Evolutionary conservation across 1,140 invertebrate genomes (phyloP), one percentile per base, ranked within the genome.

Genomic region (Penaeus japonicus): DNA sequence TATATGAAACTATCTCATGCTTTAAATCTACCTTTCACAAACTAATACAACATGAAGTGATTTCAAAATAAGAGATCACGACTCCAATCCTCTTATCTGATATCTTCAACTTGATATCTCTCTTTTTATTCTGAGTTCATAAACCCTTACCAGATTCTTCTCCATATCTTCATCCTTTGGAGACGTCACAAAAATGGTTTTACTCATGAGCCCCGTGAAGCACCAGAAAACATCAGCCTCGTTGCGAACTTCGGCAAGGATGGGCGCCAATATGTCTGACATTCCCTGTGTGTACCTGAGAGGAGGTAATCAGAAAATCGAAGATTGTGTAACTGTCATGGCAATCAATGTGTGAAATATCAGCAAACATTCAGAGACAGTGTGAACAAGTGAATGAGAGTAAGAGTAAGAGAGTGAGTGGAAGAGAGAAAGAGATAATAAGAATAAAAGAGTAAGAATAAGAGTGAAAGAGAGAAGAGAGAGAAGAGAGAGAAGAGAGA

Each of bases 171-270:
- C 95, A 92, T 98, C 97, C 15, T 96, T 97, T 0, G 98, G 97
- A 0, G 97, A 97, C 87, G 96, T 97, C 0, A 98, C 96, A 92
- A 98, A 98, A 93, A 98, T 97, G 92, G 99, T 95, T 94, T 95
- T 95, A 85, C 99, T 95, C 97, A 99, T 99, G 89, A 99, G 97
- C 24, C 97, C 98, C 84, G 97, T 97, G 93, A 99, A 99, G 93
- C 98, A 99, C 99, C 99, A 99, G 94, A 99, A 99, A 0, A 97
- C 96, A 93, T 99, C 98, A 4, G 97, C 96, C 94, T 99, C 98
- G 92, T 97, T 96, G 85, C 97, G 95, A 94, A 99, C 95, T n/a
- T 99, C 94, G 92, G 96, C 95, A 54, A 99, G 93, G 90, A 99
- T 96, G 1, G 98, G 98, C 20, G 98, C 97, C 54, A 99, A 93